These are phyloP conservation scores for Tetramorium bicarinatum DNA, from an alignment of 2,888 invertebrate genomes.

Conservation along the genomic window DNA sequence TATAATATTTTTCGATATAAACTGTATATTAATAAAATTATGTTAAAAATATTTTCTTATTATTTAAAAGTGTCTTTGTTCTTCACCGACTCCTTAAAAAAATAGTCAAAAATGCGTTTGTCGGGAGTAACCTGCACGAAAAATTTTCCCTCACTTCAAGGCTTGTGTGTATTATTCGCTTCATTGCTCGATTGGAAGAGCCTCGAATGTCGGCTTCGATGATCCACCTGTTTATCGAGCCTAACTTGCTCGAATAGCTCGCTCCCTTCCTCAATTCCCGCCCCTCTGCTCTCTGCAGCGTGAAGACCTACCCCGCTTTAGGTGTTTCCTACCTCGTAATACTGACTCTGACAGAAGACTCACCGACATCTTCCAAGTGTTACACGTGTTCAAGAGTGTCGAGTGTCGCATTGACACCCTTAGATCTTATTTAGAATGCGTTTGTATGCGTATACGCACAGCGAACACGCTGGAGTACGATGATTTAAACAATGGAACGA, in stretches of 20 bases:
- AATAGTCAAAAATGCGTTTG: background rate
- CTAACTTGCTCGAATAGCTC: conserved; percentile 68
- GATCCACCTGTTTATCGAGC: conserved; percentile 75
- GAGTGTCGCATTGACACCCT: conserved; percentile 79
- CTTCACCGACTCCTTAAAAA: background rate
- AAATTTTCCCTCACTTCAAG: background rate
- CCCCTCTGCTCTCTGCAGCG: conserved; percentile 39
- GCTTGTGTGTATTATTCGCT: background rate
- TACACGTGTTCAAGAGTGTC: conserved; percentile 78
- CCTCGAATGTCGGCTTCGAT: conserved; percentile 74
- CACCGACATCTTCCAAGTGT: conserved; percentile 84
- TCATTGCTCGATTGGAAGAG: conserved; percentile 50
- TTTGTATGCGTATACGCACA: background rate
- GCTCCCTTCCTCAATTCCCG: conserved; percentile 14
- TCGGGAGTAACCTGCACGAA: background rate
- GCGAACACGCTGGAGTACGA: conserved; percentile 3
- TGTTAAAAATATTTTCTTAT: background rate
- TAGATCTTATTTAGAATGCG: conserved; percentile 79
- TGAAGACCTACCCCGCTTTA: conserved; percentile 73
- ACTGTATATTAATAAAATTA: background rate
- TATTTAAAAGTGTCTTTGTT: background rate
- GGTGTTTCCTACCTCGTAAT: conserved; percentile 67
- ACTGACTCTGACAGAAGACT: conserved; percentile 72
- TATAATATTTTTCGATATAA: background rate
- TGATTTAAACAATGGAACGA: background rate